Conservation (phyloP, 2,888 invertebrate species). For the Erebia epiphron region DNA sequence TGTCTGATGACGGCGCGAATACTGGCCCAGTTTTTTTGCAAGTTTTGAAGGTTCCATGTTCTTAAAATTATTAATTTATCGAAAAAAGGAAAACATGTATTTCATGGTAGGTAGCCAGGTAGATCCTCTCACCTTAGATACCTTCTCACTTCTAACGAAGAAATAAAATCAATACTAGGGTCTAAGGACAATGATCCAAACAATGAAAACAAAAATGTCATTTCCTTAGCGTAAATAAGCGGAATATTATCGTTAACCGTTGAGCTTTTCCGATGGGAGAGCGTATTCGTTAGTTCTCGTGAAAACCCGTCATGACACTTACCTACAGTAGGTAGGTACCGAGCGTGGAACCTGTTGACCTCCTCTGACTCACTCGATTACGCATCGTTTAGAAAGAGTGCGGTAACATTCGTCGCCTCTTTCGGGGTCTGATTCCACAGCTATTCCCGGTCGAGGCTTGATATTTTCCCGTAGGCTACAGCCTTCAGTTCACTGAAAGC, state of each 20-base stretch:
- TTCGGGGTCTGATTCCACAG: constrained; percentile 59
- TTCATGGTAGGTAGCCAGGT: background rate
- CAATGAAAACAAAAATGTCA: constrained; percentile 27
- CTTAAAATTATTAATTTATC: too few relatives aligned
- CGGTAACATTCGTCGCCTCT: constrained; percentile 43
- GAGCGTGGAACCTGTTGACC: constrained; percentile 44
- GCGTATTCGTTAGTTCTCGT: constrained; percentile 57
- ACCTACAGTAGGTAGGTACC: constrained; percentile 35
- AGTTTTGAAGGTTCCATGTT: too few relatives aligned
- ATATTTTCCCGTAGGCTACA: constrained; percentile 76
- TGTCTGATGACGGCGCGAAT: too few relatives aligned
- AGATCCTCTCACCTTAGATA: too few relatives aligned
- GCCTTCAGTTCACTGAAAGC: constrained; percentile 68
- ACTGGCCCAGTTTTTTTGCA: too few relatives aligned
- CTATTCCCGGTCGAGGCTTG: constrained; percentile 74
- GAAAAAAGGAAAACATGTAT: too few relatives aligned
- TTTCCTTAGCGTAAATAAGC: constrained; percentile 36
- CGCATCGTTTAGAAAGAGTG: constrained; percentile 56
- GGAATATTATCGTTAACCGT: constrained; percentile 71
- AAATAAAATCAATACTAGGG: background rate
- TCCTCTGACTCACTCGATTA: constrained; percentile 63
- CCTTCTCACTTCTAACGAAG: background rate
- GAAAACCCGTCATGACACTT: constrained; percentile 42
- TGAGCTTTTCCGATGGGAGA: constrained; percentile 67
- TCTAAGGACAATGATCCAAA: background rate